Evolutionary conservation across 2,888 invertebrate genomes (phyloP).

Genomic region (Andrena bicolor): DNA sequence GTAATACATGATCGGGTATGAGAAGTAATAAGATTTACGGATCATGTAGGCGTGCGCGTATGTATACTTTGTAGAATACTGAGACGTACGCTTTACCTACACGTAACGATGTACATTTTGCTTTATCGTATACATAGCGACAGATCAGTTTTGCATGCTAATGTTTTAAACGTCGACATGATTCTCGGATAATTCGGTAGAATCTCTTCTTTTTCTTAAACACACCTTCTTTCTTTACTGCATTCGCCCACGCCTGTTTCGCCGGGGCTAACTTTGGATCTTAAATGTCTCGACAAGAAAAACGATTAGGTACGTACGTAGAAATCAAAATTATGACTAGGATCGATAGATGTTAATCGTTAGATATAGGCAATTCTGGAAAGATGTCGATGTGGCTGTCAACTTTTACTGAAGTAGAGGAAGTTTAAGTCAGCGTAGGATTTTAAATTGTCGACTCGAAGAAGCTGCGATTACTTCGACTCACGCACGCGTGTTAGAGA

Average conservation of each 20-base stretch:
- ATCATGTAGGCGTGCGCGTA: conserved; percentile 46
- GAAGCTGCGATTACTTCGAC: neutral
- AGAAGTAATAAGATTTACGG: conserved; percentile 17
- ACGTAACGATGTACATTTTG: conserved; percentile 38
- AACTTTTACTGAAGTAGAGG: conserved; percentile 9
- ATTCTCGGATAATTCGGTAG: conserved; percentile 10
- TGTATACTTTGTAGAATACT: conserved; percentile 64
- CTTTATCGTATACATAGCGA: conserved; percentile 21
- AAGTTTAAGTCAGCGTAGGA: conserved; percentile 10
- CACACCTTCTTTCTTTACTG: conserved; percentile 7
- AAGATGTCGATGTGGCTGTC: neutral
- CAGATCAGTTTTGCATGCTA: conserved; percentile 33
- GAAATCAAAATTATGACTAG: conserved; percentile 55
- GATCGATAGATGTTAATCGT: conserved; percentile 36
- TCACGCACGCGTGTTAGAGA: neutral
- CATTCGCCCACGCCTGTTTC: conserved; percentile 20
- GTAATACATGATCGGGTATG: conserved; percentile 32
- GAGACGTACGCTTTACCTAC: conserved; percentile 45
- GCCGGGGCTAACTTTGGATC: conserved; percentile 10
- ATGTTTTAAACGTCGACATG: conserved; percentile 10
- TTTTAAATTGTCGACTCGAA: neutral
- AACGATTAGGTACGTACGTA: neutral
- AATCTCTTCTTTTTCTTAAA: neutral
- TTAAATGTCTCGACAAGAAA: neutral
- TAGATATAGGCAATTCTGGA: conserved; percentile 21